These are phyloP conservation scores for Cylloceria caligata DNA, from an alignment of 2,888 invertebrate genomes.

Conservation along the genomic window DNA sequence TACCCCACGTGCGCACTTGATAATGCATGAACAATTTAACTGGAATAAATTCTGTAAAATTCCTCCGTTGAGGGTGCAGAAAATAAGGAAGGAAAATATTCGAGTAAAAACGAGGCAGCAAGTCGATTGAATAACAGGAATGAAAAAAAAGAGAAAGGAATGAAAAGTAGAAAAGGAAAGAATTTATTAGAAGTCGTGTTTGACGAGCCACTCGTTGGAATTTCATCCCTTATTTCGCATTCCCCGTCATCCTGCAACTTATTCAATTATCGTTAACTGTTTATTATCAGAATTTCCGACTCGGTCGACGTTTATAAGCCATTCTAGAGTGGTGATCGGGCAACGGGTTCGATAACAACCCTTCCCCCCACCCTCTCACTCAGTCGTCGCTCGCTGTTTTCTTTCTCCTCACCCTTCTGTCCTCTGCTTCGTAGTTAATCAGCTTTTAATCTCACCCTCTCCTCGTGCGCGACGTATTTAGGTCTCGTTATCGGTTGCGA, in stretches of 20 bases:
- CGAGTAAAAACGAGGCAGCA: no score
- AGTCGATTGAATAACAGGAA: not conserved
- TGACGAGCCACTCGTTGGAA: not conserved
- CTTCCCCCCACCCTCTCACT: conserved; percentile 4
- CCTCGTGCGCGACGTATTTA: conserved; percentile 56
- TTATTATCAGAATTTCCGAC: conserved; percentile 62
- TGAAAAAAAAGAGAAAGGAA: not conserved
- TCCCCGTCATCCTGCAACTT: conserved; percentile 1
- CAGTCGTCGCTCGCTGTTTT: not conserved
- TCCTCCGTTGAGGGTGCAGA: not conserved
- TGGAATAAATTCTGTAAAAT: no score
- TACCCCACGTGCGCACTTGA: not conserved
- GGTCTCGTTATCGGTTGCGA: conserved; percentile 61
- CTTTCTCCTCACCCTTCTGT: conserved; percentile 28
- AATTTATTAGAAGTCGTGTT: not conserved
- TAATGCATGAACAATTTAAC: not conserved
- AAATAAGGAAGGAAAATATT: not conserved
- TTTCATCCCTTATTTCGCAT: conserved; percentile 9
- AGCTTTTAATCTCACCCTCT: conserved; percentile 56
- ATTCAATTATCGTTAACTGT: conserved; percentile 60
- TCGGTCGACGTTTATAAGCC: conserved; percentile 45
- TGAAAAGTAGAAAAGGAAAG: no score
- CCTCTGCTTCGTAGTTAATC: conserved; percentile 62
- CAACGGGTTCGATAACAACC: conserved; percentile 51
- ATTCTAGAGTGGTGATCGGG: conserved; percentile 37